A percentile compares a stretch with the other conserved stretches of the same genome.
These are phyloP conservation scores for Frankliniella intonsa DNA, from an alignment of 2,888 invertebrate genomes.

Conservation along the genomic window DNA sequence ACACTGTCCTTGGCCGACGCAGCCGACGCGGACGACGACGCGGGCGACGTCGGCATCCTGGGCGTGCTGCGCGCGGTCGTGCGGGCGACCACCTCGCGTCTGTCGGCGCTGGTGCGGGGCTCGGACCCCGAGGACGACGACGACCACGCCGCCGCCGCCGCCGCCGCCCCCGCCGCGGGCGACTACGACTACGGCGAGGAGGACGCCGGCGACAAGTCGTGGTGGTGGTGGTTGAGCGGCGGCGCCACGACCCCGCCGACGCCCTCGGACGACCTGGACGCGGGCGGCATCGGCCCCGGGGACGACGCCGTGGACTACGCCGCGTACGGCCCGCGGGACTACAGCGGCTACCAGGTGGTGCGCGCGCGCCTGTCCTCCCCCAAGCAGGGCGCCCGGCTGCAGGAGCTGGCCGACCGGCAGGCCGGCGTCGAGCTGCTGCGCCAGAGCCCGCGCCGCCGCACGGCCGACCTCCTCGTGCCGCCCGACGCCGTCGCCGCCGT, in stretches of 20 bases:
- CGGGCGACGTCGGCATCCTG: background rate
- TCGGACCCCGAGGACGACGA: background rate
- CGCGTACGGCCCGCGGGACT: background rate
- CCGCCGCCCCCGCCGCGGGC: no score
- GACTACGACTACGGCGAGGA: background rate
- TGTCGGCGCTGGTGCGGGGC: background rate
- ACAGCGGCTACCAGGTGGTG: conserved; percentile 12
- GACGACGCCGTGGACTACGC: background rate
- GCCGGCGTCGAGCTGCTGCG: background rate
- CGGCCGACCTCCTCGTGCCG: background rate
- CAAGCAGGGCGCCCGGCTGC: background rate
- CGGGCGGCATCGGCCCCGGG: background rate
- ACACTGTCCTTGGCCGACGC: background rate
- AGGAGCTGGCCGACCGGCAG: background rate
- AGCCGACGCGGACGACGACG: background rate
- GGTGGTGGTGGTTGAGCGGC: no score
- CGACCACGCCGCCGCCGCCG: background rate
- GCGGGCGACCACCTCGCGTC: background rate
- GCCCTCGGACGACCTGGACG: background rate
- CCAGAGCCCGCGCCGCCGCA: background rate
- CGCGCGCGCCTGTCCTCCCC: background rate
- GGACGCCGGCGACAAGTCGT: background rate
- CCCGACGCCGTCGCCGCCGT: background rate
- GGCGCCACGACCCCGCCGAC: background rate
- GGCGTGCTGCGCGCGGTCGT: background rate